A percentile compares a stretch with the other conserved stretches of the same genome.
Conservation (phyloP, 53 echinoderm and acorn worm species). For the Henricia sp. region DNA sequence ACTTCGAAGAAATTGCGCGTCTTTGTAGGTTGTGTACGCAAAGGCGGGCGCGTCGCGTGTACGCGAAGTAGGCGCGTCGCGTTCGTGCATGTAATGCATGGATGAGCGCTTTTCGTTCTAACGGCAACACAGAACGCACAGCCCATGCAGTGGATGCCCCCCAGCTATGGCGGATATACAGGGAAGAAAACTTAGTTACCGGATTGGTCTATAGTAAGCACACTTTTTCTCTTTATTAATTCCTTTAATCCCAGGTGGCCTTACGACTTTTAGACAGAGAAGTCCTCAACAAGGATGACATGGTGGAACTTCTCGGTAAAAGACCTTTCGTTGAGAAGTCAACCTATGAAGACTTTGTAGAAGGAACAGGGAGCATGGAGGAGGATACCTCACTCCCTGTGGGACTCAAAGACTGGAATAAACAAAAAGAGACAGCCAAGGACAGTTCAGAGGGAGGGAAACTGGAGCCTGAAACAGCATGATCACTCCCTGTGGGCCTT, state of each 20-base stretch:
- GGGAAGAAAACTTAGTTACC: too few relatives aligned
- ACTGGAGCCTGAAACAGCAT: conserved; percentile 61
- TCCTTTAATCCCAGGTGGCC: conserved; percentile 75
- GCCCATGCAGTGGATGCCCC: too few relatives aligned
- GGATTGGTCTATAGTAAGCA: too few relatives aligned
- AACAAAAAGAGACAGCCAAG: conserved; percentile 69
- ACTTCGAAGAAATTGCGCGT: too few relatives aligned
- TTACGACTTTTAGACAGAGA: conserved; percentile 81
- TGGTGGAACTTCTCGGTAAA: conserved; percentile 92
- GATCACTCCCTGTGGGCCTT: too few relatives aligned
- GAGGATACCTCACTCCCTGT: conserved; percentile 91
- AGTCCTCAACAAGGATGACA: conserved; percentile 97
- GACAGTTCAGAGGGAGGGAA: conserved; percentile 57
- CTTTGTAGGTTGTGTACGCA: too few relatives aligned
- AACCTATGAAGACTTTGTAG: conserved; percentile 99
- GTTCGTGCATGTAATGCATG: too few relatives aligned
- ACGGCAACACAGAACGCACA: too few relatives aligned
- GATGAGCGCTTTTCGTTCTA: too few relatives aligned
- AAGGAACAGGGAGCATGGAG: conserved; percentile 95
- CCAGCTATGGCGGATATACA: too few relatives aligned
- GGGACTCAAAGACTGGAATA: conserved; percentile 96
- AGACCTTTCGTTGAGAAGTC: conserved; percentile 96
- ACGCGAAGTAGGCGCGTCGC: too few relatives aligned
- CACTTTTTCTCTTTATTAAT: neutral
- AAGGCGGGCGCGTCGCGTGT: too few relatives aligned